Evolutionary conservation across 2,797 vertebrate genomes (phyloP), one percentile per base, ranked within the genome.

Genomic region (Karalla daura): DNA sequence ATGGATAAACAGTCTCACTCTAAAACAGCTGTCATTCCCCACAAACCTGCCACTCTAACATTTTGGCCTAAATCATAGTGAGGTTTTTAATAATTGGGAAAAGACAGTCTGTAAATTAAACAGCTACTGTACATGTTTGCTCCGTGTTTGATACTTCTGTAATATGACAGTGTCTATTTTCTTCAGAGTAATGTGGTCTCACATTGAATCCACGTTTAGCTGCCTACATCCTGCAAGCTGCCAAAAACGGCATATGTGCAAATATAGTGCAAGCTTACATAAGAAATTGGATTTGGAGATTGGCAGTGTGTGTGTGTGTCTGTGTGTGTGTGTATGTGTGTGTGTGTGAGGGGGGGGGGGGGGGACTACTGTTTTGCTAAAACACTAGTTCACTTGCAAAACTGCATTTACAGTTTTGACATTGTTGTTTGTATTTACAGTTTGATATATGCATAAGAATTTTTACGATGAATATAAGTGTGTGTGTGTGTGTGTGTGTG

Each of bases 271-370:
- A 56, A 63, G 47, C 70, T 83, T 71, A 78, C 37, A 76, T 79
- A 85, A 76, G 67, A 79, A 78, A 83, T 70, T 80, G 68, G 72
- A 83, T 89, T 86, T 75, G 59, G 45, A 63, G 14, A 62, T 52
- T 2, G 21, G 28, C 39, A 28, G 12, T 53, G 27, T 65, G 47
- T 53, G 44, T 70, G 40, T 25, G 28, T 58, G 30, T 36, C 46
- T 36, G 36, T 59, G 32, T 67, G 52, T 36, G 58, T 28, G 39
- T 47, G 35, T 33, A 14, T 45, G n/a, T 45, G 40, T 43, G 21
- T 70, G 44, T 18, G n/a, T n/a, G n/a, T n/a, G n/a, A n/a, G n/a
- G n/a, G 18, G 47, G 52, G 36, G 59, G 21, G 56, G 36, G 41
- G 25, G 49, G 39, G 13, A 10, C 60, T 32, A 54, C 5, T 60